Evolutionary conservation across 1,140 invertebrate genomes (phyloP), one percentile per base, ranked within the genome.

Genomic region (Oryctes rhinoceros): DNA sequence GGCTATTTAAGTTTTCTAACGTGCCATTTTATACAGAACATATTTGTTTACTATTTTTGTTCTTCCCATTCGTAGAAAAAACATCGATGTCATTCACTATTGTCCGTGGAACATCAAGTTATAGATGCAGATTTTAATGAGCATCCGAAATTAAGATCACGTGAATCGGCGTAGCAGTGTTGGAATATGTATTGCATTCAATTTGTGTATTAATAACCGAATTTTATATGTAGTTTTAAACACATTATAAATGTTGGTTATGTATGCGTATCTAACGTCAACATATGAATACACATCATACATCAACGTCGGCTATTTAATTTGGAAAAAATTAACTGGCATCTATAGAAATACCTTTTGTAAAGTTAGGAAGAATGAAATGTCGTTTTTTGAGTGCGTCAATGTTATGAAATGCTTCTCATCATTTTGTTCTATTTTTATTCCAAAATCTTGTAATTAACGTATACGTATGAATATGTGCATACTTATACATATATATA

Each of bases 391-490:
- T 11, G 9, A 67, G 30, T 67, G 62, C 62, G 62, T 67, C 62
- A 67, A 24, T 20, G n/a, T 67, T 67, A 67, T 67, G 62, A 67
- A 67, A 67, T 20, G 3, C 62, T 67, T n/a, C 7, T 39, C 15
- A 67, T 67, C 62, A 35, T 24, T 67, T 18, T 67, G 62, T 2
- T 20, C 62, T 67, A 67, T 67, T 67, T 67, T 67, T 67, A 67
- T 67, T 67, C 11, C n/a, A 67, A 53, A 67, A 67, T 67, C 62
- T 18, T 67, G 62, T 67, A 67, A 67, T 67, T 67, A 67, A 3
- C 11, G 62, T 67, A 18, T 20, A 24, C 18, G 62, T 18, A 11
- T 67, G 53, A 4, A 11, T 39, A 39, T n/a, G 39, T 39, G 39
- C 39, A 39, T n/a, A n/a, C n/a, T n/a, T n/a, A n/a, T n/a, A n/a